Evolutionary conservation across 2,888 invertebrate genomes (phyloP), one percentile per base, ranked within the genome.

Genomic region (Chloroclysta siterata): DNA sequence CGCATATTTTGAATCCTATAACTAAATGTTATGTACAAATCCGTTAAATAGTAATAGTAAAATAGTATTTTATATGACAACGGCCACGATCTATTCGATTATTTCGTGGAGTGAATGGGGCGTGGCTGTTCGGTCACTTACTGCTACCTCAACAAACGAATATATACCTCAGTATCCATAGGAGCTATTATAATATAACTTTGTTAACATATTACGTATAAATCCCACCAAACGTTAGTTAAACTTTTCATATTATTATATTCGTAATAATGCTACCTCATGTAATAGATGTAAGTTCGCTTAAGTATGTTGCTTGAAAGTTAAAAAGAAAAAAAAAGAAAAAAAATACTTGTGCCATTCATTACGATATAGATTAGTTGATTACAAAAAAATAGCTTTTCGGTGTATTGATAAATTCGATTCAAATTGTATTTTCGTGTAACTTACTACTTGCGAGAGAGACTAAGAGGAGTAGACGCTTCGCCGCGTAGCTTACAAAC

Each of bases 191-290:
- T 89, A 87, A 87, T 83, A 82, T 88, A 88, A 87, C 81, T 72
- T 84, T 88, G 86, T 87, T 88, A 83, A 86, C 85, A 88, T 73
- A 79, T 78, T 84, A 81, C 83, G 82, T 82, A 78, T 90, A 83
- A 84, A 89, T 90, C 92, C 92, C 92, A 92, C 92, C 92, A 90
- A 90, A 89, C 88, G 79, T 87, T 88, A 90, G 79, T 77, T 87
- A 85, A 84, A 77, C 71, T 80, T 87, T 84, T 84, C 82, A 84
- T 88, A 39, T 39, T 39, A 39, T 11, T 39, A 69, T 72, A 87
- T 88, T 85, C 87, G 88, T 90, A 85, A 85, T 87, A 80, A 84
- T 84, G 82, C 91, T 92, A 92, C 92, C 92, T 92, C 92, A 92
- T 86, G 68, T 72, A 66, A 66, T 68, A 74, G 72, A 61, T 72